These are phyloP conservation scores for Phengaris arion DNA, from an alignment of 2,888 invertebrate genomes.

Conservation along the genomic window DNA sequence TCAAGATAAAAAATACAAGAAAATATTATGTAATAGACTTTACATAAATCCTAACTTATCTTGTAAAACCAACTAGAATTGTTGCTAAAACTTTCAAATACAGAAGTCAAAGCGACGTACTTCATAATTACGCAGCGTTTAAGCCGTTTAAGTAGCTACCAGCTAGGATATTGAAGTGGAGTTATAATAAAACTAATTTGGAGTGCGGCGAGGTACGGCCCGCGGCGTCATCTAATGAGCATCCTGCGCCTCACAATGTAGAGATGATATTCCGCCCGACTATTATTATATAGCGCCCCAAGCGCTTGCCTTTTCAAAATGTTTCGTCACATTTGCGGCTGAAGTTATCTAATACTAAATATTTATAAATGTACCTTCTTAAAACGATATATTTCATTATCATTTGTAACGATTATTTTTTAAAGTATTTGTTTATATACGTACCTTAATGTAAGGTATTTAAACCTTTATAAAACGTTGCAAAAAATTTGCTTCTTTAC, in stretches of 20 bases:
- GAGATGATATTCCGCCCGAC: conserved; percentile 71
- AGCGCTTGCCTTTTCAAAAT: conserved; percentile 68
- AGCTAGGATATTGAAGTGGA: conserved; percentile 40
- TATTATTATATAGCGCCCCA: conserved; percentile 70
- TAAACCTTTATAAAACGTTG: too few species aligned
- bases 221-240: conserved; percentile 76
- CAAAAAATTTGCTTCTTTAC: too few species aligned
- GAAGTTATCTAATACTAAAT: conserved; percentile 57
- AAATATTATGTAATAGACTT: too few species aligned
- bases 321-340: conserved; percentile 55
- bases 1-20: too few species aligned
- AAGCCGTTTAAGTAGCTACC: conserved; percentile 37
- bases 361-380: conserved; percentile 1
- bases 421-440: too few species aligned
- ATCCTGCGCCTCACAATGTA: conserved; percentile 76
- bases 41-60: too few species aligned
- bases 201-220: conserved; percentile 48
- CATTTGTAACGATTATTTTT: too few species aligned
- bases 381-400: too few species aligned
- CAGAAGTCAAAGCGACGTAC: not conserved
- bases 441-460: too few species aligned
- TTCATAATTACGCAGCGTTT: conserved; percentile 29
- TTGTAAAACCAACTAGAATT: not conserved
- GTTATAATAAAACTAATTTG: conserved; percentile 46
- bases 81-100: not conserved